phyloP scores from a whole-genome alignment of 2,797 vertebrate species.

The Benthosema pterotum region DNA sequence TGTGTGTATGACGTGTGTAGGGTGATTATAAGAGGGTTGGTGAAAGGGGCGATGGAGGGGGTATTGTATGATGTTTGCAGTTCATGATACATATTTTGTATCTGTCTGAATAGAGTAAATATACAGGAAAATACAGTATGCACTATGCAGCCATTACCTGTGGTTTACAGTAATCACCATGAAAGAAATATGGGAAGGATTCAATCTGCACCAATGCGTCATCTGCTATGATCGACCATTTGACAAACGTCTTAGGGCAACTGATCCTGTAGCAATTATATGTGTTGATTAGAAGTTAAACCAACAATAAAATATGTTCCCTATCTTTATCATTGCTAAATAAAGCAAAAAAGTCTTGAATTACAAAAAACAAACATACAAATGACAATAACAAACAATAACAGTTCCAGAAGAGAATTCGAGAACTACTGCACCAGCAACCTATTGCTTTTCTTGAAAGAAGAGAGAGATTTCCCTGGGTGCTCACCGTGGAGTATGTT shows the following conservation, averaged over 20 bases:
- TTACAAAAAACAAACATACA: background rate
- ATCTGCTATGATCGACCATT: conserved; percentile 67
- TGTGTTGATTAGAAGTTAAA: too few species aligned
- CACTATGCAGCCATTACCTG: conserved; percentile 42
- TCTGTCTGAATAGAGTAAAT: too few species aligned
- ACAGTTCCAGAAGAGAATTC: background rate
- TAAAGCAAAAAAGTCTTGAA: too few species aligned
- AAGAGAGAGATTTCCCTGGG: background rate
- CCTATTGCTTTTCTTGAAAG: background rate
- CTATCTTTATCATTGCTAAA: too few species aligned
- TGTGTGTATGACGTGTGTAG: too few species aligned
- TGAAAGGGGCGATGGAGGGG: too few species aligned
- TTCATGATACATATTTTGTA: too few species aligned
- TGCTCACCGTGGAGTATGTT: conserved; percentile 42
- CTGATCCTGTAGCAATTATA: conserved; percentile 29
- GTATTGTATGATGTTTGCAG: too few species aligned
- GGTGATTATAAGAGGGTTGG: too few species aligned
- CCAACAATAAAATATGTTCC: too few species aligned
- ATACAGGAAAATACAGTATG: background rate
- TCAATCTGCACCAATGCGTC: conserved; percentile 63
- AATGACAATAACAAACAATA: too few species aligned
- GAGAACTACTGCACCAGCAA: background rate
- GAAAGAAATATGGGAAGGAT: conserved; percentile 75
- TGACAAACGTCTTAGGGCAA: conserved; percentile 28
- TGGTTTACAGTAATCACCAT: conserved; percentile 74